These are phyloP conservation scores for Alethe castanea DNA, from an alignment of 2,113 vertebrate species.

Conservation along the genomic window DNA sequence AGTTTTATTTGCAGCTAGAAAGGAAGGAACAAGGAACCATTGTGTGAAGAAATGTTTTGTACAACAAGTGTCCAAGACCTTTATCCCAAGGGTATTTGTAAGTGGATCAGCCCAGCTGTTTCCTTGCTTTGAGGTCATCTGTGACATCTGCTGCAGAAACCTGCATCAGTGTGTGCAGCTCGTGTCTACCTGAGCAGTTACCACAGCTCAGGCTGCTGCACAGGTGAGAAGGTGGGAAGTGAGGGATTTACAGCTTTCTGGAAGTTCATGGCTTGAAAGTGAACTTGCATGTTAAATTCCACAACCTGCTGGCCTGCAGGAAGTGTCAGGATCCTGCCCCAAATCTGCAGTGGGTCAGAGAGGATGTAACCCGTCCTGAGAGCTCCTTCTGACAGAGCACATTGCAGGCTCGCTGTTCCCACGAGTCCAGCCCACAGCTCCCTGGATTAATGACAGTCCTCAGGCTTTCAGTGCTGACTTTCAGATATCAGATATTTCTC, in stretches of 20 bases:
- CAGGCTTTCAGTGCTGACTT: background rate
- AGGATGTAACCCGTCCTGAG: background rate
- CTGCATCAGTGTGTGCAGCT: background rate
- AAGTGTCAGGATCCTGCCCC: background rate
- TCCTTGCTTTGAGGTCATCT: slow-evolving; percentile 51
- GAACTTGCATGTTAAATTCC: background rate
- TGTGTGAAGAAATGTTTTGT: slow-evolving; percentile 35
- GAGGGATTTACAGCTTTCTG: background rate
- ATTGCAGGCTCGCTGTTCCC: background rate
- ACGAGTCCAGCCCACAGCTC: background rate
- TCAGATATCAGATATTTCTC: background rate
- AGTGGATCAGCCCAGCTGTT: slow-evolving; percentile 62
- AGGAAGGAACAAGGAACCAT: slow-evolving; percentile 33
- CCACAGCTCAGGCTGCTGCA: background rate
- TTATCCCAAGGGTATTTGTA: slow-evolving; percentile 58
- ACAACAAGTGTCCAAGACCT: slow-evolving; percentile 54
- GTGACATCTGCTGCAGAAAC: slow-evolving; percentile 70
- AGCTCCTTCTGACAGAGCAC: background rate
- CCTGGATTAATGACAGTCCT: fast-evolving
- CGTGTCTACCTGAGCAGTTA: background rate
- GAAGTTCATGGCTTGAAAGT: background rate
- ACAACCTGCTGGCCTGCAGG: background rate
- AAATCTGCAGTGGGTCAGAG: background rate
- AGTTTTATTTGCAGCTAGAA: background rate
- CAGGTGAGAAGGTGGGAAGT: background rate